These are phyloP conservation scores for Catharus minimus DNA, from an alignment of 2,113 vertebrate genomes.

Conservation along the genomic window DNA sequence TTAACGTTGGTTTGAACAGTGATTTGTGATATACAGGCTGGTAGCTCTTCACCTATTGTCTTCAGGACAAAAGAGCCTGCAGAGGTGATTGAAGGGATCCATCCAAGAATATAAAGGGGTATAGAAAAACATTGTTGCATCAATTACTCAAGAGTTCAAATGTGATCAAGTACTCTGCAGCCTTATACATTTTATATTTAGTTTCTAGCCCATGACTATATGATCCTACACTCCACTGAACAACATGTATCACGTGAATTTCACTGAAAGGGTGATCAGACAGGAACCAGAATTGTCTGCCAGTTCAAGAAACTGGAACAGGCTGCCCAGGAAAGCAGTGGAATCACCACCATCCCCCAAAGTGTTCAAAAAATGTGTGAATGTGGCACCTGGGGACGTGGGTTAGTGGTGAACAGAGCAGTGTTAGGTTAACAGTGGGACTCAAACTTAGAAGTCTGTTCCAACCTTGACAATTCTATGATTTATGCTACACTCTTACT, in stretches of 20 bases:
- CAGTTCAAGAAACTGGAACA: neutral
- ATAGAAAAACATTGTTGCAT: neutral
- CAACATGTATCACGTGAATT: fast-evolving
- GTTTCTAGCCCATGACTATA: neutral
- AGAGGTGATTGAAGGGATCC: neutral
- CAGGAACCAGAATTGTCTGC: neutral
- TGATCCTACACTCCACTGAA: neutral
- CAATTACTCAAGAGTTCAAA: neutral
- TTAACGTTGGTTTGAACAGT: neutral
- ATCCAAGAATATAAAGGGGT: neutral
- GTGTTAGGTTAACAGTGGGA: neutral
- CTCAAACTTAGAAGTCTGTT: neutral
- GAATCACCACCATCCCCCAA: neutral
- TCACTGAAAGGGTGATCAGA: neutral
- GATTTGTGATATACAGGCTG: neutral
- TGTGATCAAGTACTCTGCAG: neutral
- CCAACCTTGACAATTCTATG: neutral
- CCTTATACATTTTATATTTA: neutral
- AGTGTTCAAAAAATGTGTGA: neutral
- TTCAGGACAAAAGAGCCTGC: neutral
- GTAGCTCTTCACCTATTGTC: neutral
- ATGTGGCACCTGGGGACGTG: neutral
- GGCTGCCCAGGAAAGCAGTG: neutral
- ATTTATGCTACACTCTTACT: neutral
- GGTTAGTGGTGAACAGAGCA: fast-evolving